Conservation (phyloP, 2,797 vertebrate genomes). For the Protosalanx chinensis region DNA sequence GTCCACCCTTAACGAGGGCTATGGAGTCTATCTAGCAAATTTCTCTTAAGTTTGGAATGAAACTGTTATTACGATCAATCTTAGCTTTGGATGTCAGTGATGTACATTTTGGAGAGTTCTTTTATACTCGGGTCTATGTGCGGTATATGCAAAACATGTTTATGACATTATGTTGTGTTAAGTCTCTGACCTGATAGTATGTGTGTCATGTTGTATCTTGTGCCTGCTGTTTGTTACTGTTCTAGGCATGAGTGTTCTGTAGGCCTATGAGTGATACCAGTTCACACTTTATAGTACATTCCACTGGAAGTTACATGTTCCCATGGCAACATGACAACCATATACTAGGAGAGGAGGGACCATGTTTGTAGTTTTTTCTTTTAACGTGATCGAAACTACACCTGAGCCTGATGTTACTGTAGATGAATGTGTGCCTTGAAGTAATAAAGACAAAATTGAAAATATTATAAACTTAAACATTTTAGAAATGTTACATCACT, state of each 20-base stretch:
- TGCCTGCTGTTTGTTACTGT: constrained; percentile 11
- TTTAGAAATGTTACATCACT: constrained; percentile 1
- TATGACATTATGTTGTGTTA: constrained; percentile 5
- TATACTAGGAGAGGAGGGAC: background rate
- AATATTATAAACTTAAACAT: constrained; percentile 2
- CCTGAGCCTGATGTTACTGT: constrained; percentile 17
- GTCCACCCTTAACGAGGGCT: constrained; percentile 15
- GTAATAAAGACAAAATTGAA: constrained; percentile 12
- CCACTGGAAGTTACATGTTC: constrained; percentile 13
- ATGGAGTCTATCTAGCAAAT: constrained; percentile 14
- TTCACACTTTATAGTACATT: constrained; percentile 12
- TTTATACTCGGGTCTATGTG: constrained; percentile 15
- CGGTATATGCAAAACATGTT: constrained; percentile 13
- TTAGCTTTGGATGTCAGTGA: constrained; percentile 14
- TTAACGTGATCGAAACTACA: constrained; percentile 1
- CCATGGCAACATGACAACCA: constrained; percentile 20
- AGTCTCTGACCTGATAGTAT: constrained; percentile 5
- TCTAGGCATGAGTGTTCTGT: constrained; percentile 16
- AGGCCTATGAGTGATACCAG: constrained; percentile 13
- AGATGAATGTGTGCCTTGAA: constrained; percentile 25
- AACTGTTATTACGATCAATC: constrained; percentile 3
- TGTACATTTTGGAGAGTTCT: background rate
- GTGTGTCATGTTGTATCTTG: constrained; percentile 6
- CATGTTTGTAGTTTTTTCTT: constrained; percentile 1
- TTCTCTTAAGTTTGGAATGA: constrained; percentile 14